Base-by-base conservation (phyloP, 2,888 invertebrate genomes). In the Druceiella hillmani region DNA sequence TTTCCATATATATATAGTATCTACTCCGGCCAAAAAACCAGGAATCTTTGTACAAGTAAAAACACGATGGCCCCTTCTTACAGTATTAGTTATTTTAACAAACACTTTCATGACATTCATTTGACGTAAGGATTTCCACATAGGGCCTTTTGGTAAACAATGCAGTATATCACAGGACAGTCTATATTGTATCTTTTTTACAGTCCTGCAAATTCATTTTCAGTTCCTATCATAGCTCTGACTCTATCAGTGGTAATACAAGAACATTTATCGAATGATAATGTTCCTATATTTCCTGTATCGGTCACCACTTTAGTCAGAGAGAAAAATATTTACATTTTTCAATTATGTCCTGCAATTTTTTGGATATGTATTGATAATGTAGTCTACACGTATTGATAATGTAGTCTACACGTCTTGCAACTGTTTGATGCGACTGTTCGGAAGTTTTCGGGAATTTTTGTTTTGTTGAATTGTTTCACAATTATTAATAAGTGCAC, bases 171-270 rank as follows among this genome's bases (percentile, higher is more conserved):
- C 17, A 17, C 29, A 31, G 13, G 17, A 40, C 31, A 30, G 36
- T 40, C 31, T 30, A 39, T 28, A 20, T 40, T 39, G 15, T 42
- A 38, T 39, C 38, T 37, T 39, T 39, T 41, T 26, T 33, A 42
- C 15, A 42, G 38, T 34, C 38, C 38, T 42, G 38, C 33, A 34
- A 37, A 37, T 20, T 10, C 33, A 29, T 30, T 37, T 40, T 40
- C 40, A 40, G 30, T 40, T 40, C 31, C 24, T 40, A 14, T 22
- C 33, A 37, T 36, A 36, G 22, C 22, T 20, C 22, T 20, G 22
- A 9, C 22, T 20, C 22, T n/a, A 20, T 20, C 22, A 20, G 22
- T 20, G 22, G n/a, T 7, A 20, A 20, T 20, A 20, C 22, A 20
- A 9, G 22, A 20, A 20, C 22, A 20, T 20, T 20, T 20, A 20